A percentile compares a stretch with the other conserved stretches of the same genome.
These are phyloP conservation scores for Zoanthus solanderi DNA, from an alignment of 92 coral and sea anemone genomes.

Conservation along the genomic window DNA sequence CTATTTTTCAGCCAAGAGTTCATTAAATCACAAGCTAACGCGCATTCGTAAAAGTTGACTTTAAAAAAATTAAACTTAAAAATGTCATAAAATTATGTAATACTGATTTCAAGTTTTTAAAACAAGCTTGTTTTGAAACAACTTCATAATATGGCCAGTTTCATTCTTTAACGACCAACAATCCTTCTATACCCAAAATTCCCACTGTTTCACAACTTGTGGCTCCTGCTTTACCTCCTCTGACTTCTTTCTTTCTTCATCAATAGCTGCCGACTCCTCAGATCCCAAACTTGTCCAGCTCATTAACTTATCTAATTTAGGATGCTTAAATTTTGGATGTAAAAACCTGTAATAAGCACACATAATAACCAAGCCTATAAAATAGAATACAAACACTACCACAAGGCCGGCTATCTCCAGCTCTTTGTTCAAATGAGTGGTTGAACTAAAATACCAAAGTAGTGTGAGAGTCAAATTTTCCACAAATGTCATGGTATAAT, in stretches of 20 bases:
- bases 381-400: conserved; percentile 61
- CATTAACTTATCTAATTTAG: conserved; percentile 41
- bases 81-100: no score
- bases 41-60: no score
- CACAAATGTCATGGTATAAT: conserved; percentile 64
- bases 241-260: conserved; percentile 14
- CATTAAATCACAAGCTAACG: no score
- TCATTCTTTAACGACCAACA: neutral
- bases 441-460: conserved; percentile 77
- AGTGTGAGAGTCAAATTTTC: conserved; percentile 74
- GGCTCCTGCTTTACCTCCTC: conserved; percentile 4
- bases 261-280: conserved; percentile 25
- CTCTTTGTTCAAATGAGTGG: conserved; percentile 53
- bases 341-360: conserved; percentile 70
- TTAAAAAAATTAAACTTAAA: no score
- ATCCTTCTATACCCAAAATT: conserved; percentile 17
- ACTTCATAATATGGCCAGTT: neutral
- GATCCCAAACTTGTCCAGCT: conserved; percentile 19
- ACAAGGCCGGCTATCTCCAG: conserved; percentile 80
- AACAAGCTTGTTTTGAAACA: no score
- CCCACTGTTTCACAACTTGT: conserved; percentile 23
- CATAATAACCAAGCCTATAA: conserved; percentile 73
- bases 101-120: no score
- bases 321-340: conserved; percentile 78
- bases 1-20: no score